phyloP scores from a whole-genome alignment of 2,888 invertebrate species.

The Gryllus longicercus region DNA sequence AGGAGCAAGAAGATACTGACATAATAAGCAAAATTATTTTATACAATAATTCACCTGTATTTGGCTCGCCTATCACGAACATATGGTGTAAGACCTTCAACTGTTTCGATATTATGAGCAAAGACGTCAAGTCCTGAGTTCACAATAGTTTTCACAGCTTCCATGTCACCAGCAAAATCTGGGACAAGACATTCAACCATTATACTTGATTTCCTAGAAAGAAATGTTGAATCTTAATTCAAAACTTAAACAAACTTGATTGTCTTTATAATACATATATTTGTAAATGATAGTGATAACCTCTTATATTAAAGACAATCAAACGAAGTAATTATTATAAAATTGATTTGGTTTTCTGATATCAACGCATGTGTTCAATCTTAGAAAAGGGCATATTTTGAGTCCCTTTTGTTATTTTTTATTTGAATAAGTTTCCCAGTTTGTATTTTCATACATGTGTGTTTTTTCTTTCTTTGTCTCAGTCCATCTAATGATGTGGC shows the following conservation, averaged over 20 bases:
- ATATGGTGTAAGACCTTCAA: conserved; percentile 81
- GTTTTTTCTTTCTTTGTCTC: too few relatives aligned
- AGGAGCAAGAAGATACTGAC: neutral
- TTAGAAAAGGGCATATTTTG: too few relatives aligned
- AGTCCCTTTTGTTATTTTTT: too few relatives aligned
- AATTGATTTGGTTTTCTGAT: too few relatives aligned
- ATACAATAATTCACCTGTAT: conserved; percentile 55
- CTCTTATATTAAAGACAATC: too few relatives aligned
- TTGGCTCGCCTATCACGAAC: conserved; percentile 92
- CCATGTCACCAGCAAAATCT: conserved; percentile 83
- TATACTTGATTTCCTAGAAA: conserved; percentile 67
- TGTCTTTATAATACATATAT: neutral
- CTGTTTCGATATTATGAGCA: conserved; percentile 98
- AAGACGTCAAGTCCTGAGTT: conserved; percentile 88
- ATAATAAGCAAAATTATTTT: neutral
- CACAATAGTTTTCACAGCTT: conserved; percentile 71
- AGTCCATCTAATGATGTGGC: too few relatives aligned
- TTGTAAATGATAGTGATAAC: neutral
- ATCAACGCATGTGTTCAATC: too few relatives aligned
- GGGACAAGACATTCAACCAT: conserved; percentile 95
- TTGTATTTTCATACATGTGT: too few relatives aligned
- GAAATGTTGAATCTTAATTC: neutral
- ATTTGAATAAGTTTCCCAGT: too few relatives aligned
- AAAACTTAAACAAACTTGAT: neutral
- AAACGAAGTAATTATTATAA: too few relatives aligned